Conservation (phyloP, 2,113 vertebrate species). For the Syrmaticus mikado region DNA sequence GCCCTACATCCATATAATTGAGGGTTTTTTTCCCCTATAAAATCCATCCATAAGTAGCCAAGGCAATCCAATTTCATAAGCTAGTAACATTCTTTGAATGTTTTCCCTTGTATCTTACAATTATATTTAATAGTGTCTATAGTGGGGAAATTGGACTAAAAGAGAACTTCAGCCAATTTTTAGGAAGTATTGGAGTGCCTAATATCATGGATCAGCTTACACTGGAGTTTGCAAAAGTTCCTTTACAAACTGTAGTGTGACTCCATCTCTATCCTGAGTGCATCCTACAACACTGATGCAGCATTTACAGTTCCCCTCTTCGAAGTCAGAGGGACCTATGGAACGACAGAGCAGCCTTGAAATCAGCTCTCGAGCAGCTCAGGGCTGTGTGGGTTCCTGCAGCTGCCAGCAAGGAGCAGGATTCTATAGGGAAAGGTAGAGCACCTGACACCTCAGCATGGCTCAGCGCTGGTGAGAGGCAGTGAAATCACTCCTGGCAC, state of each 20-base stretch:
- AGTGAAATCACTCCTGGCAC: conserved; percentile 46
- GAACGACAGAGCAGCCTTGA: not conserved
- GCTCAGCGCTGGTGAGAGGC: not conserved
- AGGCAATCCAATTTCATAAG: not conserved
- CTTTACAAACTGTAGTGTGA: not conserved
- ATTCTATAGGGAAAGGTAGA: not conserved
- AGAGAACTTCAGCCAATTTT: not conserved
- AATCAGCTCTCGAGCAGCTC: fast-evolving
- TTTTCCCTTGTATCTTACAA: conserved; percentile 22
- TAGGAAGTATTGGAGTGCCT: not conserved
- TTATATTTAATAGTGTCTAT: conserved; percentile 21
- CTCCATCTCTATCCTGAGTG: not conserved
- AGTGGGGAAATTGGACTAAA: not conserved
- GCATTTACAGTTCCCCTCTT: not conserved
- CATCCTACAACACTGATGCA: not conserved
- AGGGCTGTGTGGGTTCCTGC: not conserved
- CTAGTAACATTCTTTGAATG: conserved; percentile 13
- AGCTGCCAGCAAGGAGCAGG: not conserved
- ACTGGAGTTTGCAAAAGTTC: not conserved
- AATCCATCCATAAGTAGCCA: conserved; percentile 7
- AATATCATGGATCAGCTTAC: conserved; percentile 1
- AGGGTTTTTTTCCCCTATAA: conserved; percentile 12
- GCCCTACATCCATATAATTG: not conserved
- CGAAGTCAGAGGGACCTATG: not conserved
- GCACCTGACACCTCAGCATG: not conserved